Evolutionary conservation across 2,888 invertebrate species (phyloP).

Genomic region (Dicranocentrus wangi): DNA sequence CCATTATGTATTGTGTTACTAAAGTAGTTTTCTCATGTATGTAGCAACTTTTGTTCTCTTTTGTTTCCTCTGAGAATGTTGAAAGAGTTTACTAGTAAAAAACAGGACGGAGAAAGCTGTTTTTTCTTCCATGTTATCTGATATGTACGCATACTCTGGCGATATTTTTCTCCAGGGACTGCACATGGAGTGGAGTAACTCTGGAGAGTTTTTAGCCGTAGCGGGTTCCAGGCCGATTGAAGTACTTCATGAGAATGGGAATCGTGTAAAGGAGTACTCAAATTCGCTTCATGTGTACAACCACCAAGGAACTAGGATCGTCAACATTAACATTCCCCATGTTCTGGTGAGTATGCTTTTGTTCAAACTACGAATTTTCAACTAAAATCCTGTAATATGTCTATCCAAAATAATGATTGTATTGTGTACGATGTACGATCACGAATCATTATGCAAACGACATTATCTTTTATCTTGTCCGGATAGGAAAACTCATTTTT

Average conservation of each 20-base stretch:
- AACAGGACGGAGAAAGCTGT: too few relatives aligned
- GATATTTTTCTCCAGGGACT: conserved; percentile 79
- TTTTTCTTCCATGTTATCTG: too few relatives aligned
- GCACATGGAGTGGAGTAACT: conserved; percentile 97
- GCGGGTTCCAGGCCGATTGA: conserved; percentile 79
- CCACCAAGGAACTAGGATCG: conserved; percentile 86
- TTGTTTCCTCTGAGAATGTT: too few relatives aligned
- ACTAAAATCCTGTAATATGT: too few relatives aligned
- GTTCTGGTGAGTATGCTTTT: conserved; percentile 79
- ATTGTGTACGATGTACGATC: neutral
- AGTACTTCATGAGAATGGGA: conserved; percentile 71
- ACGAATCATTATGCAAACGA: conserved; percentile 56
- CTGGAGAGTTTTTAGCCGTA: conserved; percentile 91
- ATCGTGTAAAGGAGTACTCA: conserved; percentile 78
- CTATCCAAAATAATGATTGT: too few relatives aligned
- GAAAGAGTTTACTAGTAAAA: too few relatives aligned
- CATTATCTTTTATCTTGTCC: conserved; percentile 41
- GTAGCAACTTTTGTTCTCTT: neutral
- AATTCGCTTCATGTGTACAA: conserved; percentile 94
- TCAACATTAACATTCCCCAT: conserved; percentile 85
- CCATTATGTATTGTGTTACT: too few relatives aligned
- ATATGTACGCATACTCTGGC: too few relatives aligned
- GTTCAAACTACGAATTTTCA: neutral
- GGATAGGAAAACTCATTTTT: neutral
- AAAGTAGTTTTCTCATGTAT: too few relatives aligned